A percentile compares a stretch with the other conserved stretches of the same genome.
These are phyloP conservation scores for Crotalus horridus DNA, from an alignment of 2,113 vertebrate species.

Conservation along the genomic window DNA sequence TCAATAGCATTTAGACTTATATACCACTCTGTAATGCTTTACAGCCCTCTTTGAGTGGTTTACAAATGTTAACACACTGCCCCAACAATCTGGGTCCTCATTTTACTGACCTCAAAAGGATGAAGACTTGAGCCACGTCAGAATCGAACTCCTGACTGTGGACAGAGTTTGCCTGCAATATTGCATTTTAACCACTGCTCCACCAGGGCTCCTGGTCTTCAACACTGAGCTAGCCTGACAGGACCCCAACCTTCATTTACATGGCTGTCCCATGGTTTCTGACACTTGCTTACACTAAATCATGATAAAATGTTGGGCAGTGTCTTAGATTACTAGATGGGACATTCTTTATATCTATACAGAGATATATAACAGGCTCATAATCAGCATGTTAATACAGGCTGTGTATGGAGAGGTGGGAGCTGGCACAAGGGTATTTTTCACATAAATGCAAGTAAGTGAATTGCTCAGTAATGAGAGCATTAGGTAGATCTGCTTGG, in stretches of 20 bases:
- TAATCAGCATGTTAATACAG: constrained; percentile 31
- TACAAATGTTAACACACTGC: too few relatives aligned
- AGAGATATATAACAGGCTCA: constrained; percentile 24
- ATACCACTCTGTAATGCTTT: too few relatives aligned
- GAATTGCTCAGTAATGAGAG: constrained; percentile 43
- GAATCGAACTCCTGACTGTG: background rate
- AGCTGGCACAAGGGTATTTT: constrained; percentile 56
- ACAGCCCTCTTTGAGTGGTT: too few relatives aligned
- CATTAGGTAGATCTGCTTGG: constrained; percentile 50
- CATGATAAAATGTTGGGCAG: background rate
- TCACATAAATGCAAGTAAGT: constrained; percentile 57
- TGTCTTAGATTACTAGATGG: background rate
- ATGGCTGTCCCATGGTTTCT: background rate
- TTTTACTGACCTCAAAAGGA: too few relatives aligned
- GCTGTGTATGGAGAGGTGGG: constrained; percentile 26
- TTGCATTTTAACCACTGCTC: background rate
- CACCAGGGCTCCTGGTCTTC: background rate
- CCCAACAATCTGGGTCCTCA: too few relatives aligned
- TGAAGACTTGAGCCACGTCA: background rate
- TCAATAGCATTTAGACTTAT: too few relatives aligned
- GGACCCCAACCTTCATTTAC: background rate
- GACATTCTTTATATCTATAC: background rate
- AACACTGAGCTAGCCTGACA: background rate
- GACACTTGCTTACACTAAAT: background rate
- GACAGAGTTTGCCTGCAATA: background rate